Evolutionary conservation across 2,113 vertebrate genomes (phyloP), one percentile per base, ranked within the genome.

Genomic region (Rhinogobius similis): DNA sequence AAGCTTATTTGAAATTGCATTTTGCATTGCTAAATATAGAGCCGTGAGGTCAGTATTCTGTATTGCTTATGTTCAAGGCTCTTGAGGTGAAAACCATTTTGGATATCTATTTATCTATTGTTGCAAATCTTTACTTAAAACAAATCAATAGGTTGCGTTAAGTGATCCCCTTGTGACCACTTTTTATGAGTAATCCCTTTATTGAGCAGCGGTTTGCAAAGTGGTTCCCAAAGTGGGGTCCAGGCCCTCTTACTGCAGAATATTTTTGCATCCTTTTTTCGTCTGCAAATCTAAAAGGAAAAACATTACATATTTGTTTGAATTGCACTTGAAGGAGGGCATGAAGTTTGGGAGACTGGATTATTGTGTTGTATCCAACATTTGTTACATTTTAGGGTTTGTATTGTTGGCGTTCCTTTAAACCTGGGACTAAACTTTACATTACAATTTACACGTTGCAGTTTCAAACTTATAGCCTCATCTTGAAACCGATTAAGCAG

Each of bases 401-500:
- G 7, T 14, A 26, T 29, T 58, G 26, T 29, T n/a, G n/a, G n/a
- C n/a, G n/a, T n/a, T 55, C 29, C 2, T 29, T 29, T 29, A 29
- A 53, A 6, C 18, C 26, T 59, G 14, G 14, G 56, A 59, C 13
- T 16, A 9, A 18, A 20, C 16, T 61, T 26, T 36, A 2, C 18
- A 36, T 41, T 32, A 41, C 10, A 63, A 11, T 10, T 63, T 10
- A 14, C 5, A 36, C 2, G 6, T 36, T 61, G 27, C 29, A 32
- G 36, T 43, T 32, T 62, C 21, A 63, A 32, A 29, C 1, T 21
- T 9, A 36, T 4, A 5, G 20, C 4, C 8, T 16, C 23, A 21
- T 8, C 48, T 21, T 39, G 1, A 39, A 64, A 55, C 13, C 9
- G 38, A 44, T 75, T 68, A 62, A 27, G 44, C 50, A 65, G 64